Evolutionary conservation across 2,888 invertebrate species (phyloP), one percentile per base, ranked within the genome.

Genomic region (Spisula solida): DNA sequence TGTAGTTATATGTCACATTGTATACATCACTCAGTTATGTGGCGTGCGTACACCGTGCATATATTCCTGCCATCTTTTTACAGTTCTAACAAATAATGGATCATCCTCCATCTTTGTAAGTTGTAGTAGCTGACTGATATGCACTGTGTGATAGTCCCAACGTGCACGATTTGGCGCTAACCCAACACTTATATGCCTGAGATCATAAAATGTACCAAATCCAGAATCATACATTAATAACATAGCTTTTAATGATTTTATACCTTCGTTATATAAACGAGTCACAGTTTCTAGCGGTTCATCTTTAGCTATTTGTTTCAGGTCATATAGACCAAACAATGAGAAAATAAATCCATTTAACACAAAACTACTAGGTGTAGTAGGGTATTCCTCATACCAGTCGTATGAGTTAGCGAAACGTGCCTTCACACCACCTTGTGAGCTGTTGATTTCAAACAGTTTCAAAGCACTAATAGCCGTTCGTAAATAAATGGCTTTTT

Each of bases 311-410:
- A 95, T 94, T 86, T 97, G 97, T 96, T 98, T 98, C n/a, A 99
- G 97, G 97, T 99, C 99, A 97, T 99, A 99, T 18, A 99, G 97
- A 0, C 99, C 99, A 88, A 99, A 97, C 12, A 99, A 97, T 0
- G 99, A 98, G 97, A 99, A 99, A 95, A 99, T 99, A 97, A 99
- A 99, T 78, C 99, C 99, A 97, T 99, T 99, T 41, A 99, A 97
- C 18, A 99, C 99, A 97, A 99, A 99, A 87, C 95, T 96, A 6
- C 99, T 98, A 0, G 99, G 99, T 86, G 98, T 98, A 0, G 99
- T 99, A 0, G 99, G 99, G 97, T 99, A 99, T 96, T 99, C 99
- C 96, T 99, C 99, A 96, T 99, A 99, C 99, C 99, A 99, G 86
- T 98, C 95, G 95, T 98, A 98, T 96, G 98, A 98, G 94, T 98